phyloP scores from a whole-genome alignment of 2,113 vertebrate genomes.

The Ramphastos sulfuratus region DNA sequence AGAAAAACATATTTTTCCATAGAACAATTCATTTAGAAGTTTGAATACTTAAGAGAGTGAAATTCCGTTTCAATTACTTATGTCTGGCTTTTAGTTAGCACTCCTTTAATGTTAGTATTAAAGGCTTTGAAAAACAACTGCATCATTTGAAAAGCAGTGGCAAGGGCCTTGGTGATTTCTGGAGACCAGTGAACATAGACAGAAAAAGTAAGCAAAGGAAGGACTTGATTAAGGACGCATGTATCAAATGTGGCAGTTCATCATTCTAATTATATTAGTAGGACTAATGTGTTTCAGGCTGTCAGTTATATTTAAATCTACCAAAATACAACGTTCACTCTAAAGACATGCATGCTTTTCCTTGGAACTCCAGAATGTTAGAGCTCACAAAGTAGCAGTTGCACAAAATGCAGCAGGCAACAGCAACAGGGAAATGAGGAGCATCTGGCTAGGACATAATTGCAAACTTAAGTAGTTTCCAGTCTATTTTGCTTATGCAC shows the following conservation, averaged over 20 bases:
- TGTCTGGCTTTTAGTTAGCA: background rate
- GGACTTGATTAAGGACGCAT: background rate
- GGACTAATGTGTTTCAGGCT: background rate
- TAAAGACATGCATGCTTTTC: background rate
- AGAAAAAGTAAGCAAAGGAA: background rate
- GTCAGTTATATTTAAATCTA: background rate
- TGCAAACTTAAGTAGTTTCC: background rate
- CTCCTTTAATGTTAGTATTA: background rate
- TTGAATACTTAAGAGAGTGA: background rate
- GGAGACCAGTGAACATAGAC: background rate
- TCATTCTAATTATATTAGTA: background rate
- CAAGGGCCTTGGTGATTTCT: background rate
- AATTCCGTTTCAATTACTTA: constrained; percentile 31
- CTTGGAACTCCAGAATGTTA: background rate
- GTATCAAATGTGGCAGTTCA: background rate
- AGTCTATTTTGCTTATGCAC: background rate
- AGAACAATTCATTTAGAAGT: background rate
- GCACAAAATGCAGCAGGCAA: background rate
- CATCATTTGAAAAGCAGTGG: background rate
- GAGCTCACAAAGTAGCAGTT: background rate
- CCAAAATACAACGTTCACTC: background rate
- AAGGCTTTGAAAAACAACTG: background rate
- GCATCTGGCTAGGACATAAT: background rate
- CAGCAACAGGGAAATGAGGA: background rate
- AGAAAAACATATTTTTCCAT: background rate